Conservation (phyloP, 2,888 invertebrate species). For the Globia sparganii region DNA sequence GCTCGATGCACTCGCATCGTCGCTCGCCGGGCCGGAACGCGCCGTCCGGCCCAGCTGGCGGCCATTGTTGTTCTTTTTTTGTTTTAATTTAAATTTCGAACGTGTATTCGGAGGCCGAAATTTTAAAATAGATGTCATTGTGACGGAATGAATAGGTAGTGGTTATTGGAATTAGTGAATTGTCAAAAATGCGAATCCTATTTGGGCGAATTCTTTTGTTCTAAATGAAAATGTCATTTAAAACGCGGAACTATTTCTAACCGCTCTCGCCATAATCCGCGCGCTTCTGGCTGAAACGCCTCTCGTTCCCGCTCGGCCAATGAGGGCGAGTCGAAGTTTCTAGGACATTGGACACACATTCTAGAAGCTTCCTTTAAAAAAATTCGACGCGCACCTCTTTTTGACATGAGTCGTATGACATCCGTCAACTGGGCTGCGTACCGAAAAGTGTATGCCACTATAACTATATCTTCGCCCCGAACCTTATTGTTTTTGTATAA, state of each 20-base stretch:
- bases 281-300: background rate
- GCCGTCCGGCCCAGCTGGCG: constrained; percentile 72
- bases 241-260: background rate
- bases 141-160: constrained; percentile 33
- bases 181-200: constrained; percentile 27
- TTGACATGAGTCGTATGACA: background rate
- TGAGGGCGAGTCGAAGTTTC: background rate
- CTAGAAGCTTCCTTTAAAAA: background rate
- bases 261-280: background rate
- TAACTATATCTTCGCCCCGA: background rate
- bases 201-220: constrained; percentile 37
- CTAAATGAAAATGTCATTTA: background rate
- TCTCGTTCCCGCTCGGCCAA: background rate
- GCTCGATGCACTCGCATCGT: constrained; percentile 74
- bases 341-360: too few species aligned
- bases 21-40: constrained; percentile 76
- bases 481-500: background rate
- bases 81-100: constrained; percentile 66
- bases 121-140: constrained; percentile 58
- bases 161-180: constrained; percentile 47
- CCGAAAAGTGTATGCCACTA: background rate
- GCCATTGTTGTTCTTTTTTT: constrained; percentile 62
- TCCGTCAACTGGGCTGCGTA: background rate
- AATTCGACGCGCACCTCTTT: background rate
- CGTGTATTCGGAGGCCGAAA: constrained; percentile 61